Evolutionary conservation across 2,797 vertebrate species (phyloP).

Genomic region (Falco naumanni): DNA sequence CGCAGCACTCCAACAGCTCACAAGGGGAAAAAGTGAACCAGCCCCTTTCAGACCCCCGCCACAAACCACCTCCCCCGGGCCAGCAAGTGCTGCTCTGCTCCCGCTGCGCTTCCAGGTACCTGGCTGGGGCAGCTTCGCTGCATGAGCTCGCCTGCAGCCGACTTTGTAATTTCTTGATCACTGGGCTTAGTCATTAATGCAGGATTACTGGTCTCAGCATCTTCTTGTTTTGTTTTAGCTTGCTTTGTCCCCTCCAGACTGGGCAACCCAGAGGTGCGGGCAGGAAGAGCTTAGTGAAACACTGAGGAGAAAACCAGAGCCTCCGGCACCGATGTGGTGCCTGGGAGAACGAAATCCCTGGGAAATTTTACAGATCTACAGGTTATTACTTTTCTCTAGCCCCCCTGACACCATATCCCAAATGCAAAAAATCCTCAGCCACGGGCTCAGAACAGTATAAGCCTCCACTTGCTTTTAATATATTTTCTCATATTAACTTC

Average conservation of each 20-base stretch:
- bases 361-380: neutral
- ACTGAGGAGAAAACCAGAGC: neutral
- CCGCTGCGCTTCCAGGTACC: neutral
- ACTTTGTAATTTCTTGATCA: neutral
- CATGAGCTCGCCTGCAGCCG: neutral
- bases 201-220: neutral
- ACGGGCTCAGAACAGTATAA: neutral
- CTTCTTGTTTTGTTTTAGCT: neutral
- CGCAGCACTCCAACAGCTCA: neutral
- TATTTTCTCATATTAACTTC: neutral
- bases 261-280: neutral
- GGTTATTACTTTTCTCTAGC: neutral
- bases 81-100: neutral
- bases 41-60: neutral
- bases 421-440: neutral
- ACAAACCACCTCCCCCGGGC: neutral
- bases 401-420: neutral
- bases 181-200: neutral
- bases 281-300: neutral
- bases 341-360: neutral
- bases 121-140: neutral
- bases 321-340: neutral
- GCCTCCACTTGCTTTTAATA: neutral
- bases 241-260: neutral
- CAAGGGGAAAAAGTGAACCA: constrained; percentile 14